Evolutionary conservation across 2,888 invertebrate species (phyloP).

Genomic region (Zygogramma bicolorata): DNA sequence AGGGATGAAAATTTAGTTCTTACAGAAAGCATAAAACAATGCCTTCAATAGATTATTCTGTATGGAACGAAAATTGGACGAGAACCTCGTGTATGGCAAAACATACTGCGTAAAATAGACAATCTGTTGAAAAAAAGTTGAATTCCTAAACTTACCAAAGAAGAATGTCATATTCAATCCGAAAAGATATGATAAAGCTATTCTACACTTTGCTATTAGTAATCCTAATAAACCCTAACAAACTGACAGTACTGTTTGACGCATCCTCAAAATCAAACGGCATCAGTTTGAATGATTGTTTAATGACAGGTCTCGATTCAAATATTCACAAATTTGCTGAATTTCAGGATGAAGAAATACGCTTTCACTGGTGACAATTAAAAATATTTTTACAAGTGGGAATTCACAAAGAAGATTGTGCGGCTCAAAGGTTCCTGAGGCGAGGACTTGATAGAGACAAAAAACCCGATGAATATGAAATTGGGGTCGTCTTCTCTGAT

Average conservation of each 20-base stretch:
- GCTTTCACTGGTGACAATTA: background rate
- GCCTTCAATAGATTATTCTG: constrained; percentile 3
- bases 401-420: background rate
- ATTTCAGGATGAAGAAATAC: background rate
- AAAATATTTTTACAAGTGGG: background rate
- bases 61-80: constrained; percentile 24
- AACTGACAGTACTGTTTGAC: background rate
- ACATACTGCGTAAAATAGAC: background rate
- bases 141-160: background rate
- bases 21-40: constrained; percentile 22
- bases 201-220: background rate
- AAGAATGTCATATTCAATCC: background rate
- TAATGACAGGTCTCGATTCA: background rate
- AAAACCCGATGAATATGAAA: no score
- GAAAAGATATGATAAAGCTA: background rate
- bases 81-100: background rate
- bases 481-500: no score
- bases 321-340: no score
- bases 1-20: background rate
- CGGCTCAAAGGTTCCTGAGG: no score
- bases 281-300: background rate
- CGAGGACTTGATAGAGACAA: no score
- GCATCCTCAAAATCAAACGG: background rate
- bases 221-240: background rate
- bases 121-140: background rate